These are phyloP conservation scores for Brachypteracias leptosomus DNA, from an alignment of 2,113 vertebrate genomes.

Conservation along the genomic window DNA sequence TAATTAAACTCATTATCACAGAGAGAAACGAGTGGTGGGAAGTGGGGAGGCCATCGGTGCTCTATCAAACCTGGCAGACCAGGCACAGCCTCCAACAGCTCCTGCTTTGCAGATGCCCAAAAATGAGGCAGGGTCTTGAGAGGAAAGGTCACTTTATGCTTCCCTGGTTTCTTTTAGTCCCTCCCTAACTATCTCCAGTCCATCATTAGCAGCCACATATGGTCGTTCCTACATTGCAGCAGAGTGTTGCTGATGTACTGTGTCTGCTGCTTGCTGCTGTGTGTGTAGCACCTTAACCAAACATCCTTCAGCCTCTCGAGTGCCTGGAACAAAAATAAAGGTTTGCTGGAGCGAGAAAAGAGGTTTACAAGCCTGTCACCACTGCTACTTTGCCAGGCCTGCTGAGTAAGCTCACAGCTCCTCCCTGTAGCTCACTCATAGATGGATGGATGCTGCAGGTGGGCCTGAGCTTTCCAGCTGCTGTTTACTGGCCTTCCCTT, in stretches of 20 bases:
- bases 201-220: not conserved
- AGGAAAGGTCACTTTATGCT: not conserved
- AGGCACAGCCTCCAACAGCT: not conserved
- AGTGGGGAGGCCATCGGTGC: not conserved
- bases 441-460: not conserved
- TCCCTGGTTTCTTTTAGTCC: not conserved
- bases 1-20: not conserved
- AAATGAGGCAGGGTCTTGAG: not conserved
- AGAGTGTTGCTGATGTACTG: not conserved
- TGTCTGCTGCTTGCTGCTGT: not conserved
- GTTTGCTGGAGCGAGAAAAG: not conserved
- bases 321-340: not conserved
- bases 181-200: not conserved
- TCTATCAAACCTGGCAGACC: not conserved
- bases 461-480: not conserved
- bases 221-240: not conserved
- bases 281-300: not conserved
- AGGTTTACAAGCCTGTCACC: not conserved
- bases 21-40: not conserved
- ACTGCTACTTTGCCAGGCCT: not conserved
- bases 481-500: not conserved
- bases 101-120: not conserved
- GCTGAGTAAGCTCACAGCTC: not conserved
- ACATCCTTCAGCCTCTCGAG: not conserved
- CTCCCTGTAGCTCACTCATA: not conserved